phyloP scores from a whole-genome alignment of 1,140 invertebrate genomes.

The Aphidius ervi region DNA sequence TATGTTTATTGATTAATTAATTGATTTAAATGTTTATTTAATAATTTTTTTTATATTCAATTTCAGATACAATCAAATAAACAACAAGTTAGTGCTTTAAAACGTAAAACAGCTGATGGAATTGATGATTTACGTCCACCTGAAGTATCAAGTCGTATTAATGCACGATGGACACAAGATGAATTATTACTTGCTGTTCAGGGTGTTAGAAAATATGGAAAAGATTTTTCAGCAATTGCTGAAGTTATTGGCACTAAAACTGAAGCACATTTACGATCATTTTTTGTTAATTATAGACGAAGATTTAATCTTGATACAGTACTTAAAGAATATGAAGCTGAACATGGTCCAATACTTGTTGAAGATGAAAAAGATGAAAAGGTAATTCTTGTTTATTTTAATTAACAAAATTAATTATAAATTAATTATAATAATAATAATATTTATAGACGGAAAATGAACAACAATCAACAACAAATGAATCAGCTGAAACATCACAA shows the following conservation, averaged over 20 bases:
- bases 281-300: conserved; percentile 85
- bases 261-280: conserved; percentile 84
- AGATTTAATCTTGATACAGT: conserved; percentile 88
- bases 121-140: conserved; percentile 71
- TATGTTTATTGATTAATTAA: conserved; percentile 7
- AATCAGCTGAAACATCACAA: too few species aligned
- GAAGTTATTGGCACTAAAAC: conserved; percentile 94
- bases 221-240: conserved; percentile 92
- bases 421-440: too few species aligned
- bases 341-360: conserved; percentile 62
- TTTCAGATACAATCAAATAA: conserved; percentile 87
- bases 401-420: too few species aligned
- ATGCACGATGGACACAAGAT: conserved; percentile 88
- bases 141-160: conserved; percentile 69
- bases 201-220: conserved; percentile 90
- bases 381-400: conserved; percentile 28
- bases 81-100: conserved; percentile 81
- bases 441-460: too few species aligned
- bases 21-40: too few species aligned
- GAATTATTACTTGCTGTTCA: conserved; percentile 88
- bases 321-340: conserved; percentile 81
- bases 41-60: conserved; percentile 11
- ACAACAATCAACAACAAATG: too few species aligned
- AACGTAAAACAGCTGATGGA: conserved; percentile 68
- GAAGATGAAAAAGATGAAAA: conserved; percentile 57